These are phyloP conservation scores for Menura novaehollandiae DNA, from an alignment of 2,113 vertebrate genomes.

Conservation along the genomic window DNA sequence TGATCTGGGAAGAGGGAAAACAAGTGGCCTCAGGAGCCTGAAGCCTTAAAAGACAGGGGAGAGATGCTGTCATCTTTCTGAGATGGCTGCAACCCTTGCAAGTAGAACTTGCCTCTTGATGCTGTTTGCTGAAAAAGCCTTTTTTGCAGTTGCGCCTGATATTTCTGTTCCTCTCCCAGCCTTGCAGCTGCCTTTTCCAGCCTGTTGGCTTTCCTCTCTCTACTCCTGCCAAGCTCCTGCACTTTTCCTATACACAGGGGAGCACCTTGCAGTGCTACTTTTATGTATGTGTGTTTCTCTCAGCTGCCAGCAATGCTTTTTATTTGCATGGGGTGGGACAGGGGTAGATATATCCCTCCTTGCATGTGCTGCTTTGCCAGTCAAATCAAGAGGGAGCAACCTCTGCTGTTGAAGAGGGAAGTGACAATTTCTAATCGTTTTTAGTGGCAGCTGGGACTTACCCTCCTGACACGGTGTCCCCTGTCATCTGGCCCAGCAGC, in stretches of 20 bases:
- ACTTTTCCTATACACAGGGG: not conserved
- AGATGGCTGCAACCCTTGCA: not conserved
- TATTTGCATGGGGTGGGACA: not conserved
- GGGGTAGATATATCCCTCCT: too few species aligned
- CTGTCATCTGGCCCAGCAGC: not conserved
- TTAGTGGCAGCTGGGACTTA: not conserved
- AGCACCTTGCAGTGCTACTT: not conserved
- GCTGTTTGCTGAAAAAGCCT: not conserved
- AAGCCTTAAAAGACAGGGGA: not conserved
- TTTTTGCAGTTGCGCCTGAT: not conserved
- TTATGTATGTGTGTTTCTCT: accelerated
- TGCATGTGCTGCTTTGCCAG: not conserved
- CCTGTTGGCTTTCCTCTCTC: not conserved
- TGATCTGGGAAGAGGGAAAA: not conserved
- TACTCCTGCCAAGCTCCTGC: not conserved
- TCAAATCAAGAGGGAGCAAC: not conserved
- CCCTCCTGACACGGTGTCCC: not conserved
- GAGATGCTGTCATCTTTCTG: not conserved
- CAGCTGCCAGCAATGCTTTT: not conserved
- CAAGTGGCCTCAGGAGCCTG: not conserved
- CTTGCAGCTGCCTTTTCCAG: not conserved
- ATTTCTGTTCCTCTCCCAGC: not conserved
- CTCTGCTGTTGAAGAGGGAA: not conserved
- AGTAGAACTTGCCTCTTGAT: not conserved
- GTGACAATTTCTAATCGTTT: not conserved